A percentile compares a stretch with the other conserved stretches of the same genome.
Evolutionary conservation across 2,113 vertebrate genomes (phyloP).

Genomic region (Myrmecobius fasciatus): DNA sequence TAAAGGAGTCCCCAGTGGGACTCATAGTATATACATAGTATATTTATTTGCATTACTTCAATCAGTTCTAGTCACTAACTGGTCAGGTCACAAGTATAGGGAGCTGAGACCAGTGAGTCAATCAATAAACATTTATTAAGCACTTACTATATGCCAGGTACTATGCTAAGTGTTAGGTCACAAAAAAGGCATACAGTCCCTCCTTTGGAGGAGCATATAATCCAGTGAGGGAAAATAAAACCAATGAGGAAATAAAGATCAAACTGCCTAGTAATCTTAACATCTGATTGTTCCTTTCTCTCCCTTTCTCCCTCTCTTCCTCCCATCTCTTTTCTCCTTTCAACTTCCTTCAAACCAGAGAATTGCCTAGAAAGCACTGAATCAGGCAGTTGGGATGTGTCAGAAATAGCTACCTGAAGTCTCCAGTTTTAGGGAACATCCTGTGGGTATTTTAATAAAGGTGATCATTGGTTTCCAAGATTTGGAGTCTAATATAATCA

Average conservation of each 20-base stretch:
- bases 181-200: neutral
- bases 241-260: neutral
- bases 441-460: neutral
- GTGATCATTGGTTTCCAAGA: neutral
- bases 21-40: neutral
- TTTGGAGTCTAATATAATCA: neutral
- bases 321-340: neutral
- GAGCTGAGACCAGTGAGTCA: neutral
- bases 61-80: slow-evolving; percentile 16
- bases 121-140: neutral
- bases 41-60: neutral
- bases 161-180: neutral
- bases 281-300: neutral
- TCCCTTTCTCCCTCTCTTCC: no score
- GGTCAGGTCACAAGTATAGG: neutral
- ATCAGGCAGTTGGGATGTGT: neutral
- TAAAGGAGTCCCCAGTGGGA: slow-evolving; percentile 13
- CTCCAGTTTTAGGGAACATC: neutral
- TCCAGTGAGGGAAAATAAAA: neutral
- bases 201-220: neutral
- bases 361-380: neutral
- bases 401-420: neutral
- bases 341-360: neutral
- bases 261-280: neutral
- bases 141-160: neutral